Evolutionary conservation across 2,113 vertebrate species (phyloP), one percentile per base, ranked within the genome.

Genomic region (Diadophis punctatus): DNA sequence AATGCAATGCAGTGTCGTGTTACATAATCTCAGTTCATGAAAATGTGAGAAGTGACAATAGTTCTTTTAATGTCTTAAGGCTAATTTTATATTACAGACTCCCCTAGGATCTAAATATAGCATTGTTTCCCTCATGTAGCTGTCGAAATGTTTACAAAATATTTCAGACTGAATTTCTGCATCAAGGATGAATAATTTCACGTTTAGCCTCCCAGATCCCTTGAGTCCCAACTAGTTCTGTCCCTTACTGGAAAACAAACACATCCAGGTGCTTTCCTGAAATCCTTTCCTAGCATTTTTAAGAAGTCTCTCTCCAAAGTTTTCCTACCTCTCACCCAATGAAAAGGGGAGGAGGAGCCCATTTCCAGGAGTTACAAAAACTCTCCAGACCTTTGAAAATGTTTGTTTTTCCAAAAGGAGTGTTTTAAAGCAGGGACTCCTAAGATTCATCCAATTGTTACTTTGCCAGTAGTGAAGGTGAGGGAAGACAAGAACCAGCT

Each of bases 1-100:
- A 1, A 43, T 93, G 55, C 20, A 91, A 90, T 94, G 55, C 20
- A 91, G 88, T 93, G 68, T 34, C 87, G n/a, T 39, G 25, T n/a
- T 49, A 86, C 46, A n/a, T 68, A 56, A 87, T 52, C 88, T 52
- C 56, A 87, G 3, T 51, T 52, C 55, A 46, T 53, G 23, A 46
- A 63, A 87, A 48, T 49, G 53, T 86, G 48, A 49, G 90, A 60
- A 60, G 30, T 87, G 48, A 30, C 56, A n/a, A 27, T 39, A n/a
- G 20, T 34, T 90, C 6, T 14, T 56, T 89, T 89, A 48, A n/a
- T 39, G 30, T 39, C 34, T 60, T 22, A 63, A 3, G 43, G 43
- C 68, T 90, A 90, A 90, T 63, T 20, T 63, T 90, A 34, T 90
- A 51, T 51, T 4, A 25, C 16, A 34, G 3, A 25, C 23, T n/a